These are phyloP conservation scores for Platyscapa corneri DNA, from an alignment of 1,140 invertebrate species.

Conservation along the genomic window DNA sequence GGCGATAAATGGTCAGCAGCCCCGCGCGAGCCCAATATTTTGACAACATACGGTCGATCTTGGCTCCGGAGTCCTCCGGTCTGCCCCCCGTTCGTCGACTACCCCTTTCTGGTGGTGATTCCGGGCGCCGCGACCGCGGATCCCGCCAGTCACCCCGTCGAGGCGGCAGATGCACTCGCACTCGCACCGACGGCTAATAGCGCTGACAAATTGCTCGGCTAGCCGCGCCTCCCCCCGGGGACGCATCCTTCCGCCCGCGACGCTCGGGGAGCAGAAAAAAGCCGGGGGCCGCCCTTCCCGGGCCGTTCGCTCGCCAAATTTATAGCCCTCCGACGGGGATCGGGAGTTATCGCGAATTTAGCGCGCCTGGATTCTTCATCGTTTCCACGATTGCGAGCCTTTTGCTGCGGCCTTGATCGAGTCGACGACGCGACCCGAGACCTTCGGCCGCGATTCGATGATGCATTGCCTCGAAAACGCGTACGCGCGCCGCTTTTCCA, in stretches of 20 bases:
- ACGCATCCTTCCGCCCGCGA: constrained; percentile 60
- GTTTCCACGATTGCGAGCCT: neutral
- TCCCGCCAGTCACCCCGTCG: too few relatives aligned
- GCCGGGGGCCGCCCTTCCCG: too few relatives aligned
- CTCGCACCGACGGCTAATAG: constrained; percentile 64
- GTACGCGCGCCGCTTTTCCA: too few relatives aligned
- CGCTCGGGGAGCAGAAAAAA: neutral
- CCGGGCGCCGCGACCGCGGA: constrained; percentile 37
- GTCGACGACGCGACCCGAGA: neutral
- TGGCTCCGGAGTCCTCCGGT: constrained; percentile 60
- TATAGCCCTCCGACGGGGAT: neutral
- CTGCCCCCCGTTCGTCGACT: constrained; percentile 68
- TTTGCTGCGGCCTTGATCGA: neutral
- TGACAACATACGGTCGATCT: constrained; percentile 68
- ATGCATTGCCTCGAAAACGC: neutral
- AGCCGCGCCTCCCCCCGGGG: constrained; percentile 66
- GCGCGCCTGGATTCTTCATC: neutral
- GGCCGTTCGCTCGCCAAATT: neutral
- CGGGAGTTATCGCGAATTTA: constrained; percentile 2
- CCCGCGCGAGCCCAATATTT: constrained; percentile 66
- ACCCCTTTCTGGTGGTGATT: constrained; percentile 74
- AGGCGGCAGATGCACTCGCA: constrained; percentile 47
- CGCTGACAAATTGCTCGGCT: constrained; percentile 75
- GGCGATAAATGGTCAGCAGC: neutral
- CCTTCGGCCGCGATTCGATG: neutral